Base-by-base conservation (phyloP, 1,140 invertebrate genomes). In the Cyphomyrmex costatus region DNA sequence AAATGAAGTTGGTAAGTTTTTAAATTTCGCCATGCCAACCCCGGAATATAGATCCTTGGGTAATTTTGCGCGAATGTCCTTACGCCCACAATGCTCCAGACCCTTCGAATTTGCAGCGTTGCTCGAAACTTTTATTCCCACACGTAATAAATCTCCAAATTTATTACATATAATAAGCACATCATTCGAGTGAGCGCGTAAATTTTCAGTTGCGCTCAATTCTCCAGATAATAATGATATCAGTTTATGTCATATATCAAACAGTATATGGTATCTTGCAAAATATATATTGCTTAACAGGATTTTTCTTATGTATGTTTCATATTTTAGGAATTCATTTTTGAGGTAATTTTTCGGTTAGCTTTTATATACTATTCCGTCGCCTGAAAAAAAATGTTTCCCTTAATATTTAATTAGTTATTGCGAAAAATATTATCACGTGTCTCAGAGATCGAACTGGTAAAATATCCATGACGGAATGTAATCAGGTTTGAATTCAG, bases 1-100 rank as follows among this genome's bases (percentile, higher is more conserved):
- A 89, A 88, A 88, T 85, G 77, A 79, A 85, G 88, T 89, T 89
- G 87, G 61, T 84, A 88, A 89, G 76, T 88, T 89, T 88, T 89
- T 79, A 88, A 88, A 88, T 89, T 88, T 68, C 51, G 24, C 85
- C 49, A 42, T 51, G 86, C 53, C 60, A 27, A 53, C 14, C 65
- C 36, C n/a, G 58, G 88, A 87, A 86, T 87, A 89, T 74, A 65
- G 79, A 89, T 86, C 58, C 58, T 53, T 51, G 84, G 24, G 80
- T 89, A 73, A 87, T 56, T 85, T 74, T 66, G 76, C 60, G 82
- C 46, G 53, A 89, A 88, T 88, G 83, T 85, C 86, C 63, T 88
- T 66, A 58, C 80, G 73, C 84, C 66, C 63, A 51, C 79, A 56
- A 70, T 36, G 49, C 51, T 49, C 33, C 68, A 27, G 61, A 33